Base-by-base conservation (phyloP, 2,797 vertebrate species). In the Otolemur crassicaudatus region DNA sequence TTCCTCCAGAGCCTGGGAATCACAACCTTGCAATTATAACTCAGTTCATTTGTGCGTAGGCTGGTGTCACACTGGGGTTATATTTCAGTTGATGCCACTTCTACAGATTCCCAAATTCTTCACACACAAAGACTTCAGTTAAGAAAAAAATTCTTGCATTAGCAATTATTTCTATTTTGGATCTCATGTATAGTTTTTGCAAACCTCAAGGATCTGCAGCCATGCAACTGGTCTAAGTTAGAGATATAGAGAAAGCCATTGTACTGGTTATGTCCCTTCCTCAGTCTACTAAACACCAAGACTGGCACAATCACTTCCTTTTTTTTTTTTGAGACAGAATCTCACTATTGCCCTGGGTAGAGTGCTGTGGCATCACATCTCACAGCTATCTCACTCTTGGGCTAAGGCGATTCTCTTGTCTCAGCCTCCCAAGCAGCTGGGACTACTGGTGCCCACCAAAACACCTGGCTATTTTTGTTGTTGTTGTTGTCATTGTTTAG, bases 1-100 rank as follows among this genome's bases (percentile, higher is more conserved):
- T 88, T 88, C 90, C 70, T 85, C 16, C 37, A 89, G 76, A 79
- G 37, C n/a, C 61, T 76, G 29, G 60, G 40, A 91, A 88, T 63
- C 56, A 77, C 31, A 19, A n/a, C 17, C 8, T 91, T 25, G 8
- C 43, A 90, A 75, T 63, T 89, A 5, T 53, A 72, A 65, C 37
- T 79, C 34, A 40, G 29, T 46, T 61, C 6, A 27, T 53, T 67
- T 69, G n/a, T 82, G 37, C 61, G 31, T 69, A 53, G 46, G 72
- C 60, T 63, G 27, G 31, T 86, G 58, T 80, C 49, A 87, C 40
- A 81, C 1, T 65, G 34, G 53, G 49, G 22, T 91, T 34, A 58
- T 12, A 17, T 23, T 27, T 88, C 81, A 73, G 34, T 7, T 77
- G 29, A 82, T 53, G 27, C 27, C 22, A 60, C 29, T 72, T 34